Evolutionary conservation across 2,888 invertebrate genomes (phyloP), one percentile per base, ranked within the genome.

Genomic region (Prosopocoilus inquinatus): DNA sequence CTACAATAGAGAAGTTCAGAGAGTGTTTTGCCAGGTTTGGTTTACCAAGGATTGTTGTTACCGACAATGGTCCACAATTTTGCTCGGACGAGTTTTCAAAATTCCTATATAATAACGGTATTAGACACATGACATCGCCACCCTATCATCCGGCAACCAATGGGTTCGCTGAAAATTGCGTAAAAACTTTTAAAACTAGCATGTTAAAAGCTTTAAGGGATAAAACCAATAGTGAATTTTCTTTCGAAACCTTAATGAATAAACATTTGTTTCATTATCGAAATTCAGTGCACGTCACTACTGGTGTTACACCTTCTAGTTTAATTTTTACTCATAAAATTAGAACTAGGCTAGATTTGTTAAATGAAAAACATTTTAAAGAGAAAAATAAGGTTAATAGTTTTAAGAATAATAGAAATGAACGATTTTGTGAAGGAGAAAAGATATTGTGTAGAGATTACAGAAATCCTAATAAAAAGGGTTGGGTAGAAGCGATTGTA

Each of bases 1-100:
- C 43, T 3, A 64, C 61, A 2, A 54, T 61, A 7, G n/a, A 12
- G 1, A 51, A 61, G 9, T 16, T 62, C n/a, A 32, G 54, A 36
- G 47, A 61, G 38, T 49, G 57, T 32, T 61, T 65, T 60, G 34
- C 62, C 9, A 51, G 62, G 1, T 60, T 61, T 51, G 61, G 61
- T 3, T 11, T 59, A 15, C 63, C 63, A 28, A 38, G 55, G 47
- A 53, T 50, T 5, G 53, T 64, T 7, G 58, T 64, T 5, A 57
- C 60, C 3, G 62, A 60, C 35, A 67, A 64, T 49, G 61, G 62
- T 12, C 43, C 62, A 0, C 60, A 63, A 16, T 58, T 63, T 35
- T 48, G 46, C 2, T 57, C 64, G 9, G 51, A 47, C 2, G 56
- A 53, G 41, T 64, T 64, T 34, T 49, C 59, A 48, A 9, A 41